Evolutionary conservation across 2,797 vertebrate species (phyloP), one percentile per base, ranked within the genome.

Genomic region (Sebastes reedi): DNA sequence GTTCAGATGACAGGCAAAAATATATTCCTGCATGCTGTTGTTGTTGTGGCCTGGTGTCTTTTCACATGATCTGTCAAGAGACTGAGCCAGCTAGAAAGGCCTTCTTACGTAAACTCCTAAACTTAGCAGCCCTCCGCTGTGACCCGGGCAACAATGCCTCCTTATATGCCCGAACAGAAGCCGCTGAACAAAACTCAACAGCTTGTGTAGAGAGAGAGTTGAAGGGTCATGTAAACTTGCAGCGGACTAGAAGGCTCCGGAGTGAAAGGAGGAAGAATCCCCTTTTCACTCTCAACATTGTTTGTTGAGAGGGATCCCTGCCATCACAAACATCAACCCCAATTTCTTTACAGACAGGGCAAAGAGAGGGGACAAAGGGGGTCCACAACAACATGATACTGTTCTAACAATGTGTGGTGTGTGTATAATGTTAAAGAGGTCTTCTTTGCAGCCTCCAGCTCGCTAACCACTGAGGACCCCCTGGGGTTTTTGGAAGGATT

Each of bases 181-280:
- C 92, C 75, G 86, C 74, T 82, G 88, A 95, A 90, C 81, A 71
- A 90, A 88, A 85, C 89, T 92, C 93, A 89, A 83, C 88, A 88
- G 93, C 90, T 88, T 94, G 88, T 88, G 84, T 85, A 67, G 88
- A 93, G 91, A 91, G 87, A 54, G 88, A 90, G 92, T 91, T 94
- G 91, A 94, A 86, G 93, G 95, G 95, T 95, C 95, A 95, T 93
- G 94, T 95, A 95, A 95, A 96, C 92, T 92, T 83, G 86, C 92
- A 91, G 88, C 29, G 82, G 81, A 93, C 88, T 84, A 87, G 86
- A 90, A 90, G 90, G 90, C 89, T 91, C 85, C 59, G 10, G 84
- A 90, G 81, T 91, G 88, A 94, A 94, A 89, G 78, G 90, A 90
- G 82, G 92, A 92, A 92, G 89, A 94, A 94, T 92, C 76, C 80